Percentiles rank a stretch among this genome's conserved stretches.
Evolutionary conservation across 2,113 vertebrate genomes (phyloP).

Genomic region (Prochilodus magdalenae): DNA sequence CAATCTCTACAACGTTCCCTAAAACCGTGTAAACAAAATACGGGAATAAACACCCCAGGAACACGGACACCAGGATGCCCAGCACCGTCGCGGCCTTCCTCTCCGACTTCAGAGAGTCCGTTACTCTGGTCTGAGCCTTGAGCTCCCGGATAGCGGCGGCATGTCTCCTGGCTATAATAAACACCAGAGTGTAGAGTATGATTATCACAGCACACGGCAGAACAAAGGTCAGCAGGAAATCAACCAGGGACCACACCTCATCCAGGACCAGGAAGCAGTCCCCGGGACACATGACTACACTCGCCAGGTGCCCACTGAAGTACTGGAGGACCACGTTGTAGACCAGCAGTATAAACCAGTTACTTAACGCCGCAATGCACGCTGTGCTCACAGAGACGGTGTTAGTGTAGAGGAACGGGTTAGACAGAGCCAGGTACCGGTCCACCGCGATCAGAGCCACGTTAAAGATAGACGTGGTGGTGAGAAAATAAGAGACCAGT

Average conservation of each 20-base stretch:
- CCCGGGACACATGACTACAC: conserved; percentile 48
- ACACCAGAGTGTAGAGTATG: conserved; percentile 35
- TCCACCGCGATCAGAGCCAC: conserved; percentile 48
- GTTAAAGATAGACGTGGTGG: conserved; percentile 25
- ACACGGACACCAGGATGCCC: conserved; percentile 49
- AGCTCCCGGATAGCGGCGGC: conserved; percentile 58
- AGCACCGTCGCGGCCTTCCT: conserved; percentile 48
- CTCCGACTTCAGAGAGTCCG: conserved; percentile 36
- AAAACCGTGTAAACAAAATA: conserved; percentile 39
- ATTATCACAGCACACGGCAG: conserved; percentile 47
- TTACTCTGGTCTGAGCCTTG: neutral
- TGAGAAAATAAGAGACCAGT: neutral
- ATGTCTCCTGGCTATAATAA: conserved; percentile 50
- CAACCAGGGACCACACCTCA: conserved; percentile 28
- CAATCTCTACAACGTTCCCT: neutral
- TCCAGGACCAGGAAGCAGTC: neutral
- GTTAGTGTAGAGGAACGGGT: conserved; percentile 48
- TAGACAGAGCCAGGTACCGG: conserved; percentile 48
- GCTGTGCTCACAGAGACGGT: conserved; percentile 30
- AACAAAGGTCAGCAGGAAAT: conserved; percentile 53
- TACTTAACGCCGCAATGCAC: neutral
- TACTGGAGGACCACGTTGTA: conserved; percentile 37
- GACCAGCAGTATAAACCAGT: conserved; percentile 14
- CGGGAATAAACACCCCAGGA: conserved; percentile 44
- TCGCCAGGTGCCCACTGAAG: conserved; percentile 38